Evolutionary conservation across 2,888 invertebrate genomes (phyloP).

Genomic region (Melanophora roralis): DNA sequence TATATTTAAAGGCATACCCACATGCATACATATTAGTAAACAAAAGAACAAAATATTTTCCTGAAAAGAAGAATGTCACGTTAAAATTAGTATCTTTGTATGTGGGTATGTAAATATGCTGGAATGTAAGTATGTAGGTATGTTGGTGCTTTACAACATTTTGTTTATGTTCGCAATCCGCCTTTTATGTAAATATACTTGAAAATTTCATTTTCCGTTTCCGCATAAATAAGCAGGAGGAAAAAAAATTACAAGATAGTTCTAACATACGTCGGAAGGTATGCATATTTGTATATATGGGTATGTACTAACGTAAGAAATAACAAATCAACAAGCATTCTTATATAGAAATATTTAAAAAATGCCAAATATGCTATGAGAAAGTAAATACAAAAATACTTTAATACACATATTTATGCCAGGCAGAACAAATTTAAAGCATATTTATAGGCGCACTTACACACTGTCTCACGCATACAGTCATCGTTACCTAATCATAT

Average conservation of each 20-base stretch:
- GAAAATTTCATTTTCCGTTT: constrained; percentile 50
- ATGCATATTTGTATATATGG: no score
- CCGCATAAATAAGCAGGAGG: constrained; percentile 38
- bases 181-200: constrained; percentile 47
- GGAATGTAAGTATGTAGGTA: constrained; percentile 24
- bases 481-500: neutral
- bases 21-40: neutral
- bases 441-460: constrained; percentile 1
- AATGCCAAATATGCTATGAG: constrained; percentile 22
- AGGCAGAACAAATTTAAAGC: constrained; percentile 18
- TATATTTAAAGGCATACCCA: neutral
- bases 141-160: constrained; percentile 19
- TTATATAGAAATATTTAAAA: constrained; percentile 13
- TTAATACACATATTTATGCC: neutral
- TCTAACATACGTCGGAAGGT: neutral
- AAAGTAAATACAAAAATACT: constrained; percentile 26
- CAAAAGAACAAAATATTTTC: neutral
- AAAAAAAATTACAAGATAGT: neutral
- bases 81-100: neutral
- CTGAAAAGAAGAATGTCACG: neutral
- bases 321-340: neutral
- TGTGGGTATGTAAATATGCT: neutral
- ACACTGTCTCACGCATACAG: neutral
- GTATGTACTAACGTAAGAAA: neutral
- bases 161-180: neutral